These are phyloP conservation scores for Notospermus geniculatus DNA, from an alignment of 1,140 invertebrate species.

Conservation along the genomic window DNA sequence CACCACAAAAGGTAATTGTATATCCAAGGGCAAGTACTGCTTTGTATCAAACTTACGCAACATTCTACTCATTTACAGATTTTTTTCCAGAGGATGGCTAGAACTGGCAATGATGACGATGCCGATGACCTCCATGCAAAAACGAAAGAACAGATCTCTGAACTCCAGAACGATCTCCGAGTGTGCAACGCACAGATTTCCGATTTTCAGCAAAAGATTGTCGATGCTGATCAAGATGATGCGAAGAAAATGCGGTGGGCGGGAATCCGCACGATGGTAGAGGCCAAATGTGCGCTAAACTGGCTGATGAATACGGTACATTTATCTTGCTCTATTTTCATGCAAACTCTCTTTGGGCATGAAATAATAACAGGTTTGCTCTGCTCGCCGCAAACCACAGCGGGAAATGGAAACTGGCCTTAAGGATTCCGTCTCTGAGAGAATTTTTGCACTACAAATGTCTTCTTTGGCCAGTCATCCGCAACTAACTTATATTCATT, in stretches of 20 bases:
- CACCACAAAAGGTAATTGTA: conserved; percentile 31
- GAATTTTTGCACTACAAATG: too few species aligned
- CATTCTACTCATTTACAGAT: neutral
- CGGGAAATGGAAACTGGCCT: too few species aligned
- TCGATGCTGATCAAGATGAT: conserved; percentile 68
- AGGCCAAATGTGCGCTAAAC: conserved; percentile 55
- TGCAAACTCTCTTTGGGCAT: conserved; percentile 25
- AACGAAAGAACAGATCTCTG: neutral
- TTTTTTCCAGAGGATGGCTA: neutral
- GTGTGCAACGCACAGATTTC: conserved; percentile 73
- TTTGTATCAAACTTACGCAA: neutral
- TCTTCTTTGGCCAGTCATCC: too few species aligned
- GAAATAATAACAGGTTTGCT: neutral
- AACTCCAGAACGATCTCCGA: conserved; percentile 8
- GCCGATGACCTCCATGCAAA: neutral
- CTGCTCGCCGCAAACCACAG: too few species aligned
- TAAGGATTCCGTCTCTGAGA: too few species aligned
- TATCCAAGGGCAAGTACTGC: neutral
- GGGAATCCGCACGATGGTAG: conserved; percentile 54
- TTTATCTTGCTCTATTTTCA: too few species aligned
- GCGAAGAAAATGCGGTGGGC: conserved; percentile 46
- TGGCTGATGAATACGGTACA: conserved; percentile 52
- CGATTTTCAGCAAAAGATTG: conserved; percentile 80
- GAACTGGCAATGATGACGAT: neutral
- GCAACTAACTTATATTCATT: too few species aligned